Evolutionary conservation across 2,797 vertebrate species (phyloP).

Genomic region (Phataginus tetradactyla): DNA sequence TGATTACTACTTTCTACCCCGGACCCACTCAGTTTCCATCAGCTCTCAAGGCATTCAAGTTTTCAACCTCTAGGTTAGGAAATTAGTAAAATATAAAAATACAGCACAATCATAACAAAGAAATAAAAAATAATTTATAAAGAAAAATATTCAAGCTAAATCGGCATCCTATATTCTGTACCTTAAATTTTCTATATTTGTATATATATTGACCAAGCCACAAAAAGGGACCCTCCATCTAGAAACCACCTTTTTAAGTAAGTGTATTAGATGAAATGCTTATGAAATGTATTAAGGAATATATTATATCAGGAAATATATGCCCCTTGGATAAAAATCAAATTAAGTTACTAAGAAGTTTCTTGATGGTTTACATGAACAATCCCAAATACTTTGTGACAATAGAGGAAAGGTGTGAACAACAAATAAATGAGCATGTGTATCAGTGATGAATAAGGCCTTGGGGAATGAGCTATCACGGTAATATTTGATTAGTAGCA

Average conservation of each 20-base stretch:
- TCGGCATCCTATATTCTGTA: neutral
- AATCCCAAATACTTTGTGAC: conserved; percentile 6
- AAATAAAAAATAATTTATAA: neutral
- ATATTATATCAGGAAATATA: neutral
- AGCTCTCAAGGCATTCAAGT: neutral
- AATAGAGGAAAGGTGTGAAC: neutral
- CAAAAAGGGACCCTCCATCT: neutral
- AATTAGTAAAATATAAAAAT: neutral
- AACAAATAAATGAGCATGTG: neutral
- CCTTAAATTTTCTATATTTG: neutral
- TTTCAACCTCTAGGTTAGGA: neutral
- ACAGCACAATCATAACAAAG: neutral
- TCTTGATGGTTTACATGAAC: neutral
- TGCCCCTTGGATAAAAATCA: conserved; percentile 1
- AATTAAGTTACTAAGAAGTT: neutral
- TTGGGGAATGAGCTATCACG: neutral
- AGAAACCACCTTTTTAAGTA: neutral
- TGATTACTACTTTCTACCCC: neutral
- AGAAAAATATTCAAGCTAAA: neutral
- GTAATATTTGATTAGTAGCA: neutral
- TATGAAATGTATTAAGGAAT: neutral
- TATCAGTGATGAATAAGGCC: neutral
- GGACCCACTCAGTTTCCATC: neutral
- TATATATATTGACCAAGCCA: neutral
- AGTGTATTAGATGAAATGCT: neutral